Conservation (phyloP, 1,140 invertebrate genomes). For the Meloidogyne chitwoodi region DNA sequence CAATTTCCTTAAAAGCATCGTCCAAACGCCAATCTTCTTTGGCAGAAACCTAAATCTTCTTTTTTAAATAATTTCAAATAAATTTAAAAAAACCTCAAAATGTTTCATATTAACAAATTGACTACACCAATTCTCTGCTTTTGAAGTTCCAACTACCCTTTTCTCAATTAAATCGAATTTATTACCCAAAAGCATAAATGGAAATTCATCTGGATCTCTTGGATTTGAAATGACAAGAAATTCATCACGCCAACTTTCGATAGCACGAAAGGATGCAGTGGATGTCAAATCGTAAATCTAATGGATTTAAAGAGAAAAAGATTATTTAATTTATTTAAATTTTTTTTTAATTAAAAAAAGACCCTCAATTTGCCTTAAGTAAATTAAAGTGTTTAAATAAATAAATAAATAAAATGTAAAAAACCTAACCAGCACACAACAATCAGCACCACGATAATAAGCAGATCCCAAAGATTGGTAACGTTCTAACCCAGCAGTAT, state of each 20-base stretch:
- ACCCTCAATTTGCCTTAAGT: too few species aligned
- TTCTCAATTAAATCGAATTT: constrained; percentile 91
- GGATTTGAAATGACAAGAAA: constrained; percentile 90
- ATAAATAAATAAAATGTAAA: too few species aligned
- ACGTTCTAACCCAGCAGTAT: constrained; percentile 93
- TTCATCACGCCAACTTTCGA: constrained; percentile 97
- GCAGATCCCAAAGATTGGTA: constrained; percentile 76
- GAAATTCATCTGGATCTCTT: constrained; percentile 94
- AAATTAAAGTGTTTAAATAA: too few species aligned
- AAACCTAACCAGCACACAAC: constrained; percentile 76
- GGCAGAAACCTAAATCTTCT: constrained; percentile 60
- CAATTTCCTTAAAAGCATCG: neutral
- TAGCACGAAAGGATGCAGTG: constrained; percentile 90
- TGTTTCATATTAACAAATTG: constrained; percentile 93
- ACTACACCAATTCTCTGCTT: constrained; percentile 96
- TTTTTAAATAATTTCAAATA: neutral
- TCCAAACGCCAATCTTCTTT: neutral
- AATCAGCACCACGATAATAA: constrained; percentile 96
- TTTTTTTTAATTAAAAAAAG: too few species aligned
- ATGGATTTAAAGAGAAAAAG: neutral
- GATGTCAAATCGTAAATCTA: constrained; percentile 90
- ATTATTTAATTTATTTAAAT: too few species aligned
- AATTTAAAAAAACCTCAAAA: constrained; percentile 10
- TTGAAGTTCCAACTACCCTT: constrained; percentile 84
- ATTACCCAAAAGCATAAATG: constrained; percentile 96